Base-by-base conservation (phyloP, 2,888 invertebrate species). In the Poecilus cupreus region DNA sequence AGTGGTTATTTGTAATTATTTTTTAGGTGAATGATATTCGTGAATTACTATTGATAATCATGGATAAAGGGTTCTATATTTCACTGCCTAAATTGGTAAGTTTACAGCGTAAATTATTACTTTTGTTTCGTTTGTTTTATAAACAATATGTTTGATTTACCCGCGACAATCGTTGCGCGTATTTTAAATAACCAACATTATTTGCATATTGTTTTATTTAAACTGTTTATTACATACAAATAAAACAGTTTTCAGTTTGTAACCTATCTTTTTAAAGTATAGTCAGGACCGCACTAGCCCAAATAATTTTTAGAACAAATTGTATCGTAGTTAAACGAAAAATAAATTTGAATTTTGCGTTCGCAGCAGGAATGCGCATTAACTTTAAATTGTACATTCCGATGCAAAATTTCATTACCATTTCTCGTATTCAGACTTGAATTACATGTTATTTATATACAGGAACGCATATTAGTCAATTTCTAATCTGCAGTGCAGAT, bases 201-300 rank as follows among this genome's bases (percentile, higher is more conserved):
- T 22, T 22, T 22, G 3, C 8, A 22, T 49, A 16, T 8, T 49
- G 6, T 49, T 16, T 49, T 6, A 26, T 60, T 13, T 3, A 60
- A 26, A 26, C 32, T 32, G 1, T 6, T 32, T 32, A 32, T 0
- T 32, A 26, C n/a, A 20, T 18, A 20, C 22, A 26, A 8, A 54
- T 60, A 60, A 43, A 51, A 1, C 2, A 77, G 51, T 83, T 81
- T 81, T 81, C 13, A 51, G 16, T 6, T 80, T 22, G 10, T 51
- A 82, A 43, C 13, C 46, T 57, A 70, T 49, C 43, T 83, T 78
- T 82, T 39, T 37, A 3, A 68, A n/a, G 60, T n/a, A 18, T 16
- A 32, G 26, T 60, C 60, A 60, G 24, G 13, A 8, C 11, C 57
- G 57, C 4, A 57, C 1, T 57, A 13, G 57, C 57, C 57, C 22